Conservation (phyloP, 1,140 invertebrate species). For the Drosophila lacteicornis region DNA sequence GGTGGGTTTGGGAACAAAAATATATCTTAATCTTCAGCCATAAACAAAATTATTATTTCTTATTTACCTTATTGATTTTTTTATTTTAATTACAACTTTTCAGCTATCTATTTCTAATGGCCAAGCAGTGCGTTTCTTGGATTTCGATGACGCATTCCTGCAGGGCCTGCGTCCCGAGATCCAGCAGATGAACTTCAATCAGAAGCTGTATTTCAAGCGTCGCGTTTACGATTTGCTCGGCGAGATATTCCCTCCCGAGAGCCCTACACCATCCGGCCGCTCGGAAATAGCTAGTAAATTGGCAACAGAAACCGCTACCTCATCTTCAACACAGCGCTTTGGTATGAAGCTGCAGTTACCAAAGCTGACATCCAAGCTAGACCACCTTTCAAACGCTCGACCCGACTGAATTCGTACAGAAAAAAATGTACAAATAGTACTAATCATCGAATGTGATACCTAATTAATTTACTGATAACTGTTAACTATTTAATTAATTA, state of each 20-base stretch:
- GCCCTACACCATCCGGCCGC: neutral
- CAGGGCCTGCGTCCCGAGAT: constrained; percentile 75
- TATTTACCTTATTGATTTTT: neutral
- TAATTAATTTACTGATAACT: neutral
- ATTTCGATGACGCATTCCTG: constrained; percentile 76
- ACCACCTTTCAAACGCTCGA: neutral
- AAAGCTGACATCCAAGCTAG: constrained; percentile 31
- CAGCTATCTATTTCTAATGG: neutral
- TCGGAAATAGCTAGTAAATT: neutral
- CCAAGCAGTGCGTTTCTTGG: neutral
- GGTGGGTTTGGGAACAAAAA: neutral
- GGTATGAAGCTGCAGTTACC: constrained; percentile 44
- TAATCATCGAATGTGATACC: constrained; percentile 6
- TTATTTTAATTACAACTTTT: neutral
- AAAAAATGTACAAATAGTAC: constrained; percentile 3
- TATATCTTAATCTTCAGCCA: no score
- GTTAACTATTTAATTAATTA: neutral
- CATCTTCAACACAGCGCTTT: constrained; percentile 23
- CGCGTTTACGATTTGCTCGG: constrained; percentile 71
- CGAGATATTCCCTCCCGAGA: constrained; percentile 58
- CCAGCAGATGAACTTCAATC: constrained; percentile 69
- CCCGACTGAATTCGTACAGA: neutral
- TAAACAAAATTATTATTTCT: no score
- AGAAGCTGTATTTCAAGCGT: constrained; percentile 77
- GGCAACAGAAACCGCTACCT: neutral